Conservation (phyloP, 2,888 invertebrate genomes). For the Tenthredo notha region DNA sequence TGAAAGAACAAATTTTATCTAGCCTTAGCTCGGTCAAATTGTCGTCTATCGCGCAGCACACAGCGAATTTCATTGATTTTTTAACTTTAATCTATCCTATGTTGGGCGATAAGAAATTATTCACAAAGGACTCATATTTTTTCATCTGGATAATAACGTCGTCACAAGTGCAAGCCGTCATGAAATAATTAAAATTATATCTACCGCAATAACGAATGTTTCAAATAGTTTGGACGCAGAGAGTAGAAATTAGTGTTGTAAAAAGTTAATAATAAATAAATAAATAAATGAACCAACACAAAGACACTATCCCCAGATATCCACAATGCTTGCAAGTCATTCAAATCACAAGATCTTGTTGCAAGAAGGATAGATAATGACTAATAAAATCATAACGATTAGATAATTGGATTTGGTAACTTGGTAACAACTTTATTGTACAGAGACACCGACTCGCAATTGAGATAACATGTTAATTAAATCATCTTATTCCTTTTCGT, state of each 20-base stretch:
- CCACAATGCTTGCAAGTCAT: background rate
- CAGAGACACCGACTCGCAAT: background rate
- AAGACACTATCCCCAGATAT: background rate
- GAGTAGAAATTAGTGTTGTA: constrained; percentile 47
- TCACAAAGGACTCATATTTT: constrained; percentile 41
- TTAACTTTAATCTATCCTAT: background rate
- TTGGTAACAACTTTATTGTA: constrained; percentile 6
- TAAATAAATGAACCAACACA: background rate
- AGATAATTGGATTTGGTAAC: background rate
- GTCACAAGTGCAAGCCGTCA: background rate
- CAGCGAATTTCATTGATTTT: constrained; percentile 10
- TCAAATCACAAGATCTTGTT: background rate
- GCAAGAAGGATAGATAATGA: too few relatives aligned
- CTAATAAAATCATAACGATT: background rate
- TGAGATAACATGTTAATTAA: background rate
- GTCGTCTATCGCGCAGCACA: constrained; percentile 35
- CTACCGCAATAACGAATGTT: constrained; percentile 32
- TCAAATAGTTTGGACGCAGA: constrained; percentile 39
- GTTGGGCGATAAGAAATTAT: constrained; percentile 34
- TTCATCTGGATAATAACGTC: constrained; percentile 17
- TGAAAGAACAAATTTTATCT: constrained; percentile 44
- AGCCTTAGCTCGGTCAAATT: constrained; percentile 38
- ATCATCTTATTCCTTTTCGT: background rate
- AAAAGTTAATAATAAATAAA: constrained; percentile 42
- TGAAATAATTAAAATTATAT: constrained; percentile 7